phyloP scores from a whole-genome alignment of 2,888 invertebrate genomes.

The Lobophora halterata region DNA sequence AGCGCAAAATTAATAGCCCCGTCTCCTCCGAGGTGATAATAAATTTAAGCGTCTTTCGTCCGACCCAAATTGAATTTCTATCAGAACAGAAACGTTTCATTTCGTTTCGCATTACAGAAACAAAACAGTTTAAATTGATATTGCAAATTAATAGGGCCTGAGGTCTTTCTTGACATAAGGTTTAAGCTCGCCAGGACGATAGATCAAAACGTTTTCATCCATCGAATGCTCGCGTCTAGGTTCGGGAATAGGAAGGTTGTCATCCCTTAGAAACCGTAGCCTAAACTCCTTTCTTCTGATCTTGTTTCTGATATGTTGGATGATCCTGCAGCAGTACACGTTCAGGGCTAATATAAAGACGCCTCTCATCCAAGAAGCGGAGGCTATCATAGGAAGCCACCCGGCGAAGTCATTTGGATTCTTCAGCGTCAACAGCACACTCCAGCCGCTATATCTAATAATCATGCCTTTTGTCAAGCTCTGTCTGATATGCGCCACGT shows the following conservation, averaged over 20 bases:
- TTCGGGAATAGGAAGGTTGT: conserved; percentile 52
- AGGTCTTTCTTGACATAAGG: conserved; percentile 33
- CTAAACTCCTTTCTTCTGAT: conserved; percentile 45
- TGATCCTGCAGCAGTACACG: conserved; percentile 46
- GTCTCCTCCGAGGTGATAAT: conserved; percentile 52
- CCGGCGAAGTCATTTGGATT: conserved; percentile 56
- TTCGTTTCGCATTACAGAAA: conserved; percentile 41
- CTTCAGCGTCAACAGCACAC: conserved; percentile 44
- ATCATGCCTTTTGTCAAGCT: conserved; percentile 64
- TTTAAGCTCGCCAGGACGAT: conserved; percentile 41
- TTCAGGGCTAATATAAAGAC: conserved; percentile 48
- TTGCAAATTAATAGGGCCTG: conserved; percentile 28
- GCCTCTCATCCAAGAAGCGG: conserved; percentile 56
- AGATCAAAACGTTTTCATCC: conserved; percentile 41
- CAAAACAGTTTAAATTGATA: conserved; percentile 21
- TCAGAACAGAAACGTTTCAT: conserved; percentile 38
- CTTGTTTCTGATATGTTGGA: conserved; percentile 36
- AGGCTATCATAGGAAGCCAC: conserved; percentile 59
- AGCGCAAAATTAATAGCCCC: conserved; percentile 60
- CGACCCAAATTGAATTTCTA: conserved; percentile 59
- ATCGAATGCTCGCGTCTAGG: conserved; percentile 25
- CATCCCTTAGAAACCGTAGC: conserved; percentile 30
- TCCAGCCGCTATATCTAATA: conserved; percentile 63
- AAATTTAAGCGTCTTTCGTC: conserved; percentile 54
- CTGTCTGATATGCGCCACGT: conserved; percentile 60